A percentile compares a stretch with the other conserved stretches of the same genome.
These are phyloP conservation scores for Tetranychus urticae DNA, from an alignment of 1,140 invertebrate species.

Conservation along the genomic window DNA sequence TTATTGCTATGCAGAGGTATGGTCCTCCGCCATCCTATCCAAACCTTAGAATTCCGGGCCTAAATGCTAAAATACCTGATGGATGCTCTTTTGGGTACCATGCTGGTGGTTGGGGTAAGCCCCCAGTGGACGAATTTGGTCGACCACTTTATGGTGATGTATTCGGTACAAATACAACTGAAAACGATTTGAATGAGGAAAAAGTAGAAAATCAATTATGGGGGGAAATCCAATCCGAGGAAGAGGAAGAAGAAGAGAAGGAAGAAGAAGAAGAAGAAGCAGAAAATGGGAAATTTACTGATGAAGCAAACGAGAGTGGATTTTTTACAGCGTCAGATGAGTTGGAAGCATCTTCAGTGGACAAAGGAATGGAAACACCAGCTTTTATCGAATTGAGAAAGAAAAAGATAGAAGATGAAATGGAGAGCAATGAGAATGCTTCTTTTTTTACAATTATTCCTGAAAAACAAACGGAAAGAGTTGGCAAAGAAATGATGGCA, in stretches of 20 bases:
- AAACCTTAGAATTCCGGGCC: conserved; percentile 79
- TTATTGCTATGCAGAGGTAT: conserved; percentile 81
- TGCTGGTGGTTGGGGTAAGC: conserved; percentile 97
- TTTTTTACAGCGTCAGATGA: conserved; percentile 54
- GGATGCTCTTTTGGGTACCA: conserved; percentile 94
- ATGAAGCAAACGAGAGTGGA: conserved; percentile 40
- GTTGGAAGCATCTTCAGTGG: conserved; percentile 78
- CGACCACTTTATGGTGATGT: conserved; percentile 97
- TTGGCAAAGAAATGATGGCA: conserved; percentile 77
- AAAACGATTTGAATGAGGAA: conserved; percentile 23
- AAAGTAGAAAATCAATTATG: conserved; percentile 75
- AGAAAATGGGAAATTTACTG: conserved; percentile 30
- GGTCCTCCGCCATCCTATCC: conserved; percentile 98
- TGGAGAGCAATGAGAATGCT: conserved; percentile 79
- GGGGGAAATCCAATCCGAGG: conserved; percentile 90
- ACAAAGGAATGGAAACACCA: conserved; percentile 85
- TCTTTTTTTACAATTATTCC: conserved; percentile 76
- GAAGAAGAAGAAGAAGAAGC: conserved; percentile 32
- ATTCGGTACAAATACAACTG: conserved; percentile 37
- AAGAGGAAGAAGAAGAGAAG: conserved; percentile 60
- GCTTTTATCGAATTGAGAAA: conserved; percentile 94
- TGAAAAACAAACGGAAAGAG: conserved; percentile 67
- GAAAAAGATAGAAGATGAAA: conserved; percentile 84
- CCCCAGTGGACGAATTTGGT: conserved; percentile 95
- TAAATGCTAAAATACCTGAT: conserved; percentile 85